Base-by-base conservation (phyloP, 1,140 invertebrate genomes). In the Cotesia typhae region DNA sequence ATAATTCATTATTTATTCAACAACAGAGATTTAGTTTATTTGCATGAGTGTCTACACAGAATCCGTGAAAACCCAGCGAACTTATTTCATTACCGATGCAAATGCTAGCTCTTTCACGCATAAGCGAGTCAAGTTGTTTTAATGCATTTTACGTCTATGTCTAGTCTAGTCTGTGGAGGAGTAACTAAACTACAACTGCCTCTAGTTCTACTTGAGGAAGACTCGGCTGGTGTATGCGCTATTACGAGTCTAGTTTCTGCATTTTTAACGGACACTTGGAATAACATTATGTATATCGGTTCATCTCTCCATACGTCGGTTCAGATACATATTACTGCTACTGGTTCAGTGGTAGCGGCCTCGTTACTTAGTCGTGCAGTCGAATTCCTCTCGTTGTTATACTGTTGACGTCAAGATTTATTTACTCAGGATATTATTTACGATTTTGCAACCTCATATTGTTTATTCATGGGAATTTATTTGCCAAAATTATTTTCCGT, bases 271-370 rank as follows among this genome's bases (percentile, higher is more conserved):
- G 69, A 71, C 69, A 71, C 59, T 71, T 60, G 52, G 69, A 71
- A 71, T 71, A 71, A 64, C 69, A 71, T 71, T 71, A 71, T 71
- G 69, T 71, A 71, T 71, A 71, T 71, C 69, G 69, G 60, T 64
- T 71, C 69, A 71, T 71, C 69, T 71, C 69, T 64, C 60, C 69
- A 71, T 71, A 71, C 63, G 69, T 12, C 20, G 10, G 35, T 9
- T 28, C 14, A 17, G 68, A 14, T 7, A 61, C 35, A 57, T 63
- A 70, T 37, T 47, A 70, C 61, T 37, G 55, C 35, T 20, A 47
- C 17, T 28, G 28, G 28, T 28, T 28, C 1, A 28, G 28, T 28
- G 3, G 28, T 28, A 28, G 28, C 28, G 28, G 17, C 35, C 35
- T 4, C 51, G 1, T 67, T 52, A 28, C 51, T 36, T 20, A 28